Conservation (phyloP, 2,888 invertebrate species). For the Anarsia innoxiella region DNA sequence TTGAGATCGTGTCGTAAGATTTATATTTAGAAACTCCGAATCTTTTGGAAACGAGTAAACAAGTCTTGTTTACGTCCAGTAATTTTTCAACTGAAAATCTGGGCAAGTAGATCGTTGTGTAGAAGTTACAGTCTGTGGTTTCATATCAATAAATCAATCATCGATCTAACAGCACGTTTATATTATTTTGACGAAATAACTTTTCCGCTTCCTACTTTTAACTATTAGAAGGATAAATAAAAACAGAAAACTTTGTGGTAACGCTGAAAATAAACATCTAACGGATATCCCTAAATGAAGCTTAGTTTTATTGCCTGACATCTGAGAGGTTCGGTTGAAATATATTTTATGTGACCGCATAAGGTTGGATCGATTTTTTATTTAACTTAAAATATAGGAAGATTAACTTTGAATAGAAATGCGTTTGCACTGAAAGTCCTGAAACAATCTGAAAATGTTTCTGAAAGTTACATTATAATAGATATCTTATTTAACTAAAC, state of each 20-base stretch:
- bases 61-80: constrained; percentile 1
- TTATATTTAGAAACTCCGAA: constrained; percentile 1
- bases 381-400: no score
- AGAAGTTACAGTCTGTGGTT: not conserved
- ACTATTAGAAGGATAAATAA: constrained; percentile 8
- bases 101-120: no score
- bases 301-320: constrained; percentile 25
- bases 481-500: no score
- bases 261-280: constrained; percentile 27
- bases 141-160: constrained; percentile 1
- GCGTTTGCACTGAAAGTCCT: no score
- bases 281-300: constrained; percentile 26
- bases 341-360: constrained; percentile 22
- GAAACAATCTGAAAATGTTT: no score
- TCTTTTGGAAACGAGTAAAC: not conserved
- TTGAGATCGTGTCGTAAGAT: not conserved
- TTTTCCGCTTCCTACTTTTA: constrained; percentile 8
- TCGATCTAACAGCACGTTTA: not conserved
- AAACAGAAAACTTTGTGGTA: constrained; percentile 16
- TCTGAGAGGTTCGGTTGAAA: constrained; percentile 23
- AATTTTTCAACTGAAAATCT: no score
- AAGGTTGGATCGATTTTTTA: not conserved
- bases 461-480: no score
- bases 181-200: not conserved
- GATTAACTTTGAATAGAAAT: no score